phyloP scores from a whole-genome alignment of 2,797 vertebrate species.

The Smutsia temminckii region DNA sequence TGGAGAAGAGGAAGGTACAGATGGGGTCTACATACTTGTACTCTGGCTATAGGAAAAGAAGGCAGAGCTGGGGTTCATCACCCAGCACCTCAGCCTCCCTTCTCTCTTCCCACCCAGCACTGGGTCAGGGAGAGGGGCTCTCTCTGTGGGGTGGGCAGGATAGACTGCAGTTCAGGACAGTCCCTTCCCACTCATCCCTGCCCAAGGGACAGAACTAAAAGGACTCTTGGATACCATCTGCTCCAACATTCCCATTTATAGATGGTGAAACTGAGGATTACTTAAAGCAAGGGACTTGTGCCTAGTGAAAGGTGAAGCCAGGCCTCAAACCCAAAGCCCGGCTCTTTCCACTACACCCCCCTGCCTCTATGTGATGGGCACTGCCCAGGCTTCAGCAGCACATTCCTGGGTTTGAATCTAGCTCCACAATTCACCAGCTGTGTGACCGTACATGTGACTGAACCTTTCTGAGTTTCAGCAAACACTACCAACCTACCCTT shows the following conservation, averaged over 20 bases:
- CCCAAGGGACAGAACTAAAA: neutral
- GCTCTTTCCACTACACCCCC: neutral
- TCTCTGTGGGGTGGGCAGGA: neutral
- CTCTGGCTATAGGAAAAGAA: slow-evolving; percentile 80
- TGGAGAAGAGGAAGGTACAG: slow-evolving; percentile 89
- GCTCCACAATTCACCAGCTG: neutral
- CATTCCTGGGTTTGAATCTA: neutral
- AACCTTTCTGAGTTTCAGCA: neutral
- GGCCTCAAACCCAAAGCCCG: neutral
- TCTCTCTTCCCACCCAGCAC: neutral
- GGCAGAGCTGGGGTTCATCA: neutral
- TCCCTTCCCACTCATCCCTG: neutral
- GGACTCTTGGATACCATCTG: neutral
- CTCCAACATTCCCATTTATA: neutral
- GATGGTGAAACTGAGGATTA: slow-evolving; percentile 1
- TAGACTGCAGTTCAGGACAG: neutral
- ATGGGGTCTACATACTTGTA: slow-evolving; percentile 87
- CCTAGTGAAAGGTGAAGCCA: neutral
- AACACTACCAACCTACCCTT: neutral
- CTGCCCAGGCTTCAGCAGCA: neutral
- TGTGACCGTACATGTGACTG: neutral
- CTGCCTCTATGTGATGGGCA: neutral
- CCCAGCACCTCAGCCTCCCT: neutral
- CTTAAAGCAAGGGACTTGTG: neutral
- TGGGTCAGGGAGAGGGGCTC: neutral